phyloP scores from a whole-genome alignment of 2,797 vertebrate genomes.

The Acanthiza pusilla region DNA sequence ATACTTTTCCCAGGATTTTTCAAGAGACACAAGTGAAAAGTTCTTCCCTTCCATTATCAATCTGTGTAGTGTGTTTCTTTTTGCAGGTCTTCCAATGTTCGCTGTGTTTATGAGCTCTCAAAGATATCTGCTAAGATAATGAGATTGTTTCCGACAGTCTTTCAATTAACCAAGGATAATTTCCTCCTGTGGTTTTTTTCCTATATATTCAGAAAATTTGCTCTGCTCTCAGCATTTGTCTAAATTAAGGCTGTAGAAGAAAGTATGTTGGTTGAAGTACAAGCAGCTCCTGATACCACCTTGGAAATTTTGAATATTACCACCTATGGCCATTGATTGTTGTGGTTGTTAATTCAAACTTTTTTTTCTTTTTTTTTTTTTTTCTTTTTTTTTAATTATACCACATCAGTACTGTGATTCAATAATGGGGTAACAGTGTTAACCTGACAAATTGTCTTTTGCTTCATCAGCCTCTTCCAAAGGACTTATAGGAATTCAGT shows the following conservation, averaged over 20 bases:
- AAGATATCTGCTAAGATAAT: background rate
- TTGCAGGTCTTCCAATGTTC: background rate
- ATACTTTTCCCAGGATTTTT: background rate
- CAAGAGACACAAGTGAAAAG: too few relatives aligned
- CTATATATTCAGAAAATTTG: background rate
- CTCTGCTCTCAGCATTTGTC: background rate
- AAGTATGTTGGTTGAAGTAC: background rate
- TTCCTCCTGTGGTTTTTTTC: background rate
- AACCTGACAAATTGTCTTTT: background rate
- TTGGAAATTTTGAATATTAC: background rate
- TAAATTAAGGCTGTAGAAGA: background rate
- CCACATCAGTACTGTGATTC: background rate
- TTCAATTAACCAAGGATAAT: background rate
- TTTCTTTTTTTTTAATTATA: background rate
- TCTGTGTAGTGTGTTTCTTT: background rate
- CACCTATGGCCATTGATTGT: background rate
- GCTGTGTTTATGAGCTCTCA: background rate
- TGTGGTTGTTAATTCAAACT: background rate
- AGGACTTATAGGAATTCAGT: background rate
- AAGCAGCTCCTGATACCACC: background rate
- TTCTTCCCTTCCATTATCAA: background rate
- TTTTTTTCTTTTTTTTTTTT: background rate
- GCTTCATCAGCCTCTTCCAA: fast-evolving
- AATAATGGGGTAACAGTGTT: fast-evolving
- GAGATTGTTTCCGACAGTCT: background rate